A percentile compares a stretch with the other conserved stretches of the same genome.
Evolutionary conservation across 2,888 invertebrate genomes (phyloP).

Genomic region (Philhelius pedissequus): DNA sequence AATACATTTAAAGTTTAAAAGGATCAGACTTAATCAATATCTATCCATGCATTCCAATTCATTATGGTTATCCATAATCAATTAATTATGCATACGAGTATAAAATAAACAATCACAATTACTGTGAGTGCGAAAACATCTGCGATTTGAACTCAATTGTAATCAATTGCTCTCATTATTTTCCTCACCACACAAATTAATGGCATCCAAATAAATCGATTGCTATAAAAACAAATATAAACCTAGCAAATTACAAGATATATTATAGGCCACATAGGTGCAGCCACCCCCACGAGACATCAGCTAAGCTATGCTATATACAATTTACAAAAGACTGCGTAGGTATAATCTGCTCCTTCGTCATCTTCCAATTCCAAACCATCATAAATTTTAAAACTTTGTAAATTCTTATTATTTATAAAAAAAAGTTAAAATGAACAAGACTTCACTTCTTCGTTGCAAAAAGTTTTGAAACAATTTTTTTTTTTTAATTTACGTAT

Average conservation of each 20-base stretch:
- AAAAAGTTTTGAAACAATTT: too few relatives aligned
- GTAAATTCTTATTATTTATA: constrained; percentile 15
- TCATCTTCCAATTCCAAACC: neutral
- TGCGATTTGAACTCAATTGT: constrained; percentile 12
- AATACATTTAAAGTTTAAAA: too few relatives aligned
- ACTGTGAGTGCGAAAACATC: constrained; percentile 1
- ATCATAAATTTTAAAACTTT: constrained; percentile 52
- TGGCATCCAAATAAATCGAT: constrained; percentile 60
- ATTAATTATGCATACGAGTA: neutral
- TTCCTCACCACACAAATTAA: constrained; percentile 34
- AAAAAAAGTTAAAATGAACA: constrained; percentile 30
- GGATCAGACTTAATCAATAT: too few relatives aligned
- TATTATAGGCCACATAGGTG: neutral
- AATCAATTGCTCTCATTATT: constrained; percentile 40
- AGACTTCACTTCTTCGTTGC: too few relatives aligned
- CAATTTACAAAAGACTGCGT: too few relatives aligned
- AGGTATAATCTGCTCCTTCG: too few relatives aligned
- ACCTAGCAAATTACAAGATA: constrained; percentile 19
- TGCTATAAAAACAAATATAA: constrained; percentile 52
- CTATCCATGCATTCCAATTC: too few relatives aligned
- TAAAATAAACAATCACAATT: neutral
- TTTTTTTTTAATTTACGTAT: too few relatives aligned
- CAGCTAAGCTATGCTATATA: too few relatives aligned
- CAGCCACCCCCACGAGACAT: too few relatives aligned
- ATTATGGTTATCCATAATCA: too few relatives aligned